Evolutionary conservation across 1,140 invertebrate species (phyloP), one percentile per base, ranked within the genome.

Genomic region (Ptiloglossa arizonensis): DNA sequence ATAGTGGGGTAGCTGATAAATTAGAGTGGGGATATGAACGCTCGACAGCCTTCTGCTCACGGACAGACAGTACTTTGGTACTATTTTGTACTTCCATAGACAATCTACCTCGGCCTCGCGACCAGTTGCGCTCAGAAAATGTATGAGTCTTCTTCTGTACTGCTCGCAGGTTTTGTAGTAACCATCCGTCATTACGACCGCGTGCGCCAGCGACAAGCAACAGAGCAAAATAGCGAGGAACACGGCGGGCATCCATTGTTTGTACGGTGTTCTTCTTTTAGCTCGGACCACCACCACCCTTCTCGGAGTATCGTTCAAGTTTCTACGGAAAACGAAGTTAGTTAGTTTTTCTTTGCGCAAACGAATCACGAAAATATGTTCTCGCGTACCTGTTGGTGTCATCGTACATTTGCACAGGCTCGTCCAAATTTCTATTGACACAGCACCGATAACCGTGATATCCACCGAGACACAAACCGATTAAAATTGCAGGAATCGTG

Each of bases 361-460:
- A n/a, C n/a, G n/a, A n/a, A n/a, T n/a, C n/a, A n/a, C n/a, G n/a
- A n/a, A n/a, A n/a, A n/a, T n/a, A 19, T 35, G 19, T 13, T 17
- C n/a, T 46, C n/a, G 2, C 57, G 67, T 67, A 24, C 50, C 81
- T 86, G 27, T 9, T 22, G 22, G 19, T 46, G 59, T 27, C 9
- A 15, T 80, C 81, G 22, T 24, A 48, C 27, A 91, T 67, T 44
- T 85, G 86, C 64, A 86, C 83, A 17, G 91, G 90, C 27, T 83
- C 78, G 29, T 89, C 89, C 6, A 90, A 80, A 79, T 87, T 90
- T 52, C 91, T 93, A 74, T 93, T 93, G 32, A 96, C 94, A 85
- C 94, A 96, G 57, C 94, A 93, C 86, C 95, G 93, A 81, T 95
- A 95, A 72, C 94, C 94, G 82, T 96, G 95, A 86, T 95, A 96